A percentile compares a stretch with the other conserved stretches of the same genome.
phyloP scores from a whole-genome alignment of 2,888 invertebrate genomes.

The Erynnis tages region DNA sequence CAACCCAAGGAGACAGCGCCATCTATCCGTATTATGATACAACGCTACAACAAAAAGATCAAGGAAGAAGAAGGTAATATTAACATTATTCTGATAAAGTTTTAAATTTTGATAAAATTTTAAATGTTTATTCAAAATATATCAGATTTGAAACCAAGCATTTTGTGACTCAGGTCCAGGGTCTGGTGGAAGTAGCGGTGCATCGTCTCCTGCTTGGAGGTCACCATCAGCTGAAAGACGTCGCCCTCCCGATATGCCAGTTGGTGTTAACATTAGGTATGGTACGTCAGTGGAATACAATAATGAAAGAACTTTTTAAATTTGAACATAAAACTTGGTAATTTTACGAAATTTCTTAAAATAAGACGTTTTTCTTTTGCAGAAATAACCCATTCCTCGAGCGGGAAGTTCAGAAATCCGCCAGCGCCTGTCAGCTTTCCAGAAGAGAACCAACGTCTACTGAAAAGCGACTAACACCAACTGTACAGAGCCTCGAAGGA shows the following conservation, averaged over 20 bases:
- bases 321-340: too few species aligned
- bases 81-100: too few species aligned
- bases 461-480: slow-evolving; percentile 55
- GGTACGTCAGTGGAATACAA: neutral
- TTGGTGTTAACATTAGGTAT: slow-evolving; percentile 74
- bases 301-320: too few species aligned
- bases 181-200: slow-evolving; percentile 81
- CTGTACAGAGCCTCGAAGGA: slow-evolving; percentile 51
- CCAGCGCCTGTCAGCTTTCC: slow-evolving; percentile 80
- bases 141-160: too few species aligned
- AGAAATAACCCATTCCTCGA: slow-evolving; percentile 79
- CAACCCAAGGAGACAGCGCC: slow-evolving; percentile 85
- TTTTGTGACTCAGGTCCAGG: slow-evolving; percentile 42
- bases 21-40: slow-evolving; percentile 86
- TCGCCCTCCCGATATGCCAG: slow-evolving; percentile 76
- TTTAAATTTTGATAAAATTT: too few species aligned
- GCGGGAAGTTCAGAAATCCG: slow-evolving; percentile 84
- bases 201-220: slow-evolving; percentile 85
- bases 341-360: neutral
- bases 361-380: slow-evolving; percentile 21
- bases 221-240: slow-evolving; percentile 84
- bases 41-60: slow-evolving; percentile 84
- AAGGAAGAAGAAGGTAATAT: slow-evolving; percentile 75
- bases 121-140: too few species aligned
- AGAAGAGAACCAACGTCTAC: slow-evolving; percentile 60